Conservation (phyloP, 1,140 invertebrate genomes). For the Drosophila hydei region DNA sequence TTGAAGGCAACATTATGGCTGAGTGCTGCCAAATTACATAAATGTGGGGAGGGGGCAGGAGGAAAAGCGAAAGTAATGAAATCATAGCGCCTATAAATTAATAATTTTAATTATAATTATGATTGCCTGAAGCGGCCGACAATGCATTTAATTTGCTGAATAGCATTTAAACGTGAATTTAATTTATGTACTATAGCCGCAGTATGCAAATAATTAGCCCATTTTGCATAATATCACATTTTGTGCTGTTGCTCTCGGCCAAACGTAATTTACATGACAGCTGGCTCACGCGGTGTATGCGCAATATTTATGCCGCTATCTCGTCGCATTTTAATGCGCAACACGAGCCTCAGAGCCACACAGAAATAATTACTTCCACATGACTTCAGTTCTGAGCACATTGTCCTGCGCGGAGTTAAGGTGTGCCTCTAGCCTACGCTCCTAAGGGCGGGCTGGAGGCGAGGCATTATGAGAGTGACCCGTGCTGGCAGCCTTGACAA, state of each 20-base stretch:
- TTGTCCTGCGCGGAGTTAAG: neutral
- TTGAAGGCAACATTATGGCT: neutral
- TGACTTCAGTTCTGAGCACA: constrained; percentile 1
- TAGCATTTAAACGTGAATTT: constrained; percentile 52
- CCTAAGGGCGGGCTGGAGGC: constrained; percentile 7
- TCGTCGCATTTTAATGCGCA: constrained; percentile 20
- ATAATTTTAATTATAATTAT: constrained; percentile 40
- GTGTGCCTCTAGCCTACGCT: constrained; percentile 8
- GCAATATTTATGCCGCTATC: constrained; percentile 41
- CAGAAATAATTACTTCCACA: constrained; percentile 35
- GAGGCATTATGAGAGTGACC: constrained; percentile 6
- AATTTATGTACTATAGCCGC: constrained; percentile 32
- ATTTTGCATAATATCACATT: constrained; percentile 47
- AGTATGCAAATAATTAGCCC: constrained; percentile 24
- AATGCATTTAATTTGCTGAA: constrained; percentile 20
- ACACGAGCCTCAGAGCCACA: neutral
- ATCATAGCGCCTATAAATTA: constrained; percentile 49
- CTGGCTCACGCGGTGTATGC: constrained; percentile 47
- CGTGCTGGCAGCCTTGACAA: constrained; percentile 20
- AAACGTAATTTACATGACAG: constrained; percentile 55
- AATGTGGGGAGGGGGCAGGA: constrained; percentile 1
- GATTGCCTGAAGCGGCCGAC: constrained; percentile 4
- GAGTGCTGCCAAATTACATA: constrained; percentile 9
- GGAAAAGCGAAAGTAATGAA: constrained; percentile 33
- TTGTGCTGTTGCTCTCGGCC: constrained; percentile 8